A percentile compares a stretch with the other conserved stretches of the same genome.
phyloP scores from a whole-genome alignment of 2,113 vertebrate genomes.

The Merops nubicus region DNA sequence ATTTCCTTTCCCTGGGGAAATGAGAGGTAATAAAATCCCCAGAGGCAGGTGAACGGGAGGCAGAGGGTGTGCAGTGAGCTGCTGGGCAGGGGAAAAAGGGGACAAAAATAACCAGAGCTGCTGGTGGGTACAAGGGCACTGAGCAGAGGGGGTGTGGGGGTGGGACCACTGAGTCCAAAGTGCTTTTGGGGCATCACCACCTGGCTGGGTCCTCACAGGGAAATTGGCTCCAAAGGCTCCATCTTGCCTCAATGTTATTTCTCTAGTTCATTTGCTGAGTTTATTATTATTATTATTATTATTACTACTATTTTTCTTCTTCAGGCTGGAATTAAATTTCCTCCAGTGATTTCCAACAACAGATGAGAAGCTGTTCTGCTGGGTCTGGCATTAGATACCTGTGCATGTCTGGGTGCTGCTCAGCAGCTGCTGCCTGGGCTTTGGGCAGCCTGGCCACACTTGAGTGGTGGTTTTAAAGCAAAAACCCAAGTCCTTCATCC shows the following conservation, averaged over 20 bases:
- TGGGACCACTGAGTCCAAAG: not conserved
- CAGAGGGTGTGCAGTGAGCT: rapidly evolving
- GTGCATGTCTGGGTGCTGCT: not conserved
- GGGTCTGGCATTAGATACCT: not conserved
- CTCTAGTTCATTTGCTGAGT: not conserved
- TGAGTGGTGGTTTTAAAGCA: not conserved
- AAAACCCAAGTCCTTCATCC: not conserved
- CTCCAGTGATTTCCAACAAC: not conserved
- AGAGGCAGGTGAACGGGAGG: rapidly evolving
- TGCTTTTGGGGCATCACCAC: not conserved
- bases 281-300: not conserved
- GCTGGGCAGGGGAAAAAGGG: not conserved
- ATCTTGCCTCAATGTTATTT: not conserved
- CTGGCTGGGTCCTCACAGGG: not conserved
- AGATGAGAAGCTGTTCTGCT: not conserved
- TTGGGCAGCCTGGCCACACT: not conserved
- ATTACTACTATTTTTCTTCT: not conserved
- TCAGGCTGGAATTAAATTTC: not conserved
- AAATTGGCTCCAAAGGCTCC: not conserved
- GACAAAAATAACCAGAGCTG: not conserved
- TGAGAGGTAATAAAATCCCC: not conserved
- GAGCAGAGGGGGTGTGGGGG: not conserved
- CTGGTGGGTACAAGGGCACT: not conserved
- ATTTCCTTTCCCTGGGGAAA: not conserved
- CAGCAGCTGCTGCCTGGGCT: not conserved